Base-by-base conservation (phyloP, 2,113 vertebrate species). In the Pterocles orientalis region DNA sequence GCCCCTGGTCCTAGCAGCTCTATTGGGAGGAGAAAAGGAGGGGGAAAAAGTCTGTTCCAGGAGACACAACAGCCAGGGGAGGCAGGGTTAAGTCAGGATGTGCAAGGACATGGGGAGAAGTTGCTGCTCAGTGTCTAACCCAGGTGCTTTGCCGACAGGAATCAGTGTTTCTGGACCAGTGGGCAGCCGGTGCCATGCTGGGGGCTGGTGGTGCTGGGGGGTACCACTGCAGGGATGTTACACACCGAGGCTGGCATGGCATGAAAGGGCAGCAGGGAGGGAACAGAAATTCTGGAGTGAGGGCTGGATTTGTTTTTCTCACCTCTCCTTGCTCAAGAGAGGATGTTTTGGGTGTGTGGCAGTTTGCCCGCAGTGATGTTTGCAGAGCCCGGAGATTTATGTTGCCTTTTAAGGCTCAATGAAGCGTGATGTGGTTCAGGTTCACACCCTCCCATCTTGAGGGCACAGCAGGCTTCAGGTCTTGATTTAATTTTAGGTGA, bases 11-110 rank as follows among this genome's bases (percentile, higher is more conserved):
- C 70, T 16, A 33, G 14, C 31, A 70, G 31, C 31, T n/a, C 14
- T 36, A 0, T 0, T 8, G 24, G 10, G 29, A 51, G 47, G n/a
- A 70, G 64, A 84, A 94, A 62, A 0, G 12, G 7, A 0, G 12
- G 24, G 12, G 7, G 26, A 5, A 0, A 7, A 83, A 43, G 4
- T 39, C 71, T 54, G 70, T 5, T 77, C 34, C 33, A 2, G 8
- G 18, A 76, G 33, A 4, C 16, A 33, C 6, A 39, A 18, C 29
- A 54, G 16, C 13, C 34, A 4, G n/a, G 7, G 26, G 17, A 68
- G n/a, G 26, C 31, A 68, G 60, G 14, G 14, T 33, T 77, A 41
- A 14, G 34, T 9, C 0, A 1, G 29, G 51, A 19, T 14, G 14
- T 12, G 33, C 66, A 72, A 79, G 45, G 85, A 19, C 48, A 18